Conservation (phyloP, 2,888 invertebrate species). For the Azorinus chamasolen region DNA sequence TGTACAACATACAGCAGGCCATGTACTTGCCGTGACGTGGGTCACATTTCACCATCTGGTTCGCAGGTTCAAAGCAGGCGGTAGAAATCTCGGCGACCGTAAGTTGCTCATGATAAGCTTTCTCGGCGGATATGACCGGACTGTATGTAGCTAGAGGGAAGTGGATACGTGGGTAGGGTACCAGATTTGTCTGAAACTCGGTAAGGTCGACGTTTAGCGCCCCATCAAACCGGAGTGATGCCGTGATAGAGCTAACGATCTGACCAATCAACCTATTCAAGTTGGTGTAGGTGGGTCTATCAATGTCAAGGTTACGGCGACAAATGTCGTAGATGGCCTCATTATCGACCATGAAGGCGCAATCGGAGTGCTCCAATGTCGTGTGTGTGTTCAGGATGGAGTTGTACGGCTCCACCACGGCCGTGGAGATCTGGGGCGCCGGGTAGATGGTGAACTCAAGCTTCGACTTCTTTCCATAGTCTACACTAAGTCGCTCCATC, state of each 20-base stretch:
- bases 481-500: slow-evolving; percentile 83
- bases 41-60: too few relatives aligned
- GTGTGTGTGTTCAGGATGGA: slow-evolving; percentile 83
- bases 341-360: slow-evolving; percentile 93
- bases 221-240: too few relatives aligned
- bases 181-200: slow-evolving; percentile 87
- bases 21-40: too few relatives aligned
- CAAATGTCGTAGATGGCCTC: too few relatives aligned
- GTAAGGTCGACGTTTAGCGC: slow-evolving; percentile 89
- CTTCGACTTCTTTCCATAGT: too few relatives aligned
- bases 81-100: slow-evolving; percentile 82
- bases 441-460: slow-evolving; percentile 84
- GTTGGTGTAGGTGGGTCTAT: slow-evolving; percentile 95
- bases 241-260: too few relatives aligned
- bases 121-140: slow-evolving; percentile 96
- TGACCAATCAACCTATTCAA: slow-evolving; percentile 97
- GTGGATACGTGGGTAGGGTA: slow-evolving; percentile 85
- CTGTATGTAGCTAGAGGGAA: slow-evolving; percentile 95
- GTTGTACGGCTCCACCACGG: slow-evolving; percentile 84
- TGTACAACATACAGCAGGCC: too few relatives aligned
- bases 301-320: too few relatives aligned
- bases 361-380: slow-evolving; percentile 84
- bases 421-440: slow-evolving; percentile 83
- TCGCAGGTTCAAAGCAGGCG: too few relatives aligned
- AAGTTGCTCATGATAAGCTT: too few relatives aligned